Conservation (phyloP, 2,888 invertebrate species). For the Diplolepis rosae region DNA sequence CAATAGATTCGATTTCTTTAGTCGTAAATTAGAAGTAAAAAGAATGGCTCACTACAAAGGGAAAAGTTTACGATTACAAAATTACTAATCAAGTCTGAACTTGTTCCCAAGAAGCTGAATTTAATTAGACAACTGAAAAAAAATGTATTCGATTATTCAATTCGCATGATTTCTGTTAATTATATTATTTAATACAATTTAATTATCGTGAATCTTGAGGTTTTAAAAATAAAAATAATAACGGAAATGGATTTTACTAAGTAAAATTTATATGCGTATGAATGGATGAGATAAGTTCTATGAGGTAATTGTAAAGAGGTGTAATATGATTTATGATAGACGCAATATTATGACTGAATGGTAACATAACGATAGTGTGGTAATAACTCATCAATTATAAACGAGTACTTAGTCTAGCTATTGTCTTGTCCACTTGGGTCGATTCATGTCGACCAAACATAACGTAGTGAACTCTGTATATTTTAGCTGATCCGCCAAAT, state of each 20-base stretch:
- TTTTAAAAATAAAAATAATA: no score
- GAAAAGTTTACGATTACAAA: neutral
- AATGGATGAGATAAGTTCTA: neutral
- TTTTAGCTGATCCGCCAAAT: constrained; percentile 2
- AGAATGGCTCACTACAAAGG: neutral
- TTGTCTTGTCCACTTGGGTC: constrained; percentile 18
- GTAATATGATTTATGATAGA: constrained; percentile 14
- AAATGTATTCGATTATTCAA: no score
- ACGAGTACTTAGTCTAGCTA: constrained; percentile 17
- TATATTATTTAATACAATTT: no score
- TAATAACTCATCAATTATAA: constrained; percentile 6
- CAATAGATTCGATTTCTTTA: constrained; percentile 4
- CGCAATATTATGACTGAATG: constrained; percentile 9
- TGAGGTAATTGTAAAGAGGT: neutral
- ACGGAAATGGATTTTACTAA: no score
- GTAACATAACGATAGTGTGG: constrained; percentile 9
- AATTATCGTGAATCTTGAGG: no score
- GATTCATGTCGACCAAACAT: neutral
- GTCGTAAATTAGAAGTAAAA: neutral
- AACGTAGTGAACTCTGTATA: constrained; percentile 2
- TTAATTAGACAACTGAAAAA: no score
- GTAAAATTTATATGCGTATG: neutral
- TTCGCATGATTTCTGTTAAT: no score
- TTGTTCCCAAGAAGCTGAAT: neutral
- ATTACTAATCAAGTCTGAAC: neutral